phyloP scores from a whole-genome alignment of 2,113 vertebrate genomes.

The Myodes glareolus region DNA sequence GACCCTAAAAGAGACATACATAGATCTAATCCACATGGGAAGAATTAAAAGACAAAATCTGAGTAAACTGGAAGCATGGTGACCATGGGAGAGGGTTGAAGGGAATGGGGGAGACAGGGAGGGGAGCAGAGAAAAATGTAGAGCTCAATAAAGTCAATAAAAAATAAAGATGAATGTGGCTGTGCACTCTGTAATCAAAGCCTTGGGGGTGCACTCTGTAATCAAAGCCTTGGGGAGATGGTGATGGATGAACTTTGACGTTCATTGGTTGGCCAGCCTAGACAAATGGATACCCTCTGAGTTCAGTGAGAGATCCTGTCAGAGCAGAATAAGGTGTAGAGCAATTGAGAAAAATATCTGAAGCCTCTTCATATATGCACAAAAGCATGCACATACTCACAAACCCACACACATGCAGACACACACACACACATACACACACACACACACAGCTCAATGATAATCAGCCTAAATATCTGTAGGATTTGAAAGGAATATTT shows the following conservation, averaged over 20 bases:
- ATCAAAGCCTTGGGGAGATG: background rate
- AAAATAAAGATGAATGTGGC: too few species aligned
- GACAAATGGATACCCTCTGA: too few species aligned
- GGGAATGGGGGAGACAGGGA: too few species aligned
- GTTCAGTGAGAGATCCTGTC: background rate
- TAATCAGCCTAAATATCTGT: background rate
- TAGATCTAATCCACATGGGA: too few species aligned
- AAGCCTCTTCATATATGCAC: background rate
- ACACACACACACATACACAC: too few species aligned
- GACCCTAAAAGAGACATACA: too few species aligned
- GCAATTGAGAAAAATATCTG: background rate
- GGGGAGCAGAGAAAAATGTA: too few species aligned
- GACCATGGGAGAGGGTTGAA: too few species aligned
- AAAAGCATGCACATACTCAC: background rate
- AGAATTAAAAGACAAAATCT: too few species aligned
- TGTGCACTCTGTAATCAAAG: too few species aligned
- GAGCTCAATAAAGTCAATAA: too few species aligned
- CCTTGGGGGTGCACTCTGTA: background rate
- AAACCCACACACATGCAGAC: background rate
- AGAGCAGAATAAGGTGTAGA: background rate
- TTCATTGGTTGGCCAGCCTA: background rate
- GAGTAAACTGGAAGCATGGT: too few species aligned
- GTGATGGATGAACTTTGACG: background rate
- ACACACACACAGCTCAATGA: background rate
- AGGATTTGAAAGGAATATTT: conserved; percentile 1